Conservation (phyloP, 2,888 invertebrate genomes). For the Catocala fraxini region DNA sequence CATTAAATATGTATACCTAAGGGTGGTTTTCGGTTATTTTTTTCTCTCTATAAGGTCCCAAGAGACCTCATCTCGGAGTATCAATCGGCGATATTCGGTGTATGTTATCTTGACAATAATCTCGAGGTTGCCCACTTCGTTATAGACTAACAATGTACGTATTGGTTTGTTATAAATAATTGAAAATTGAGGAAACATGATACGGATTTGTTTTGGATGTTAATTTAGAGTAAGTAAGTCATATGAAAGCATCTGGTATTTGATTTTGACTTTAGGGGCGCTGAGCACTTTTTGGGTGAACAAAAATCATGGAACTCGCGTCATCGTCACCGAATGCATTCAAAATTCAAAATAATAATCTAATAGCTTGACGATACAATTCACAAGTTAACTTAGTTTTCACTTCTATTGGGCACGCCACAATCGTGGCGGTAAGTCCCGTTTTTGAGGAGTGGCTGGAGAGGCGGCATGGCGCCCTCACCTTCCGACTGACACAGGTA, state of each 20-base stretch:
- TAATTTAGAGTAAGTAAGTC: constrained; percentile 11
- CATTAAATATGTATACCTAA: constrained; percentile 78
- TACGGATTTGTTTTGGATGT: constrained; percentile 9
- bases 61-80: constrained; percentile 73
- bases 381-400: too few species aligned
- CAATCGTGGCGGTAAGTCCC: too few species aligned
- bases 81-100: constrained; percentile 78
- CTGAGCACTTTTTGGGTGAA: too few species aligned
- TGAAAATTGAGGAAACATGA: constrained; percentile 22
- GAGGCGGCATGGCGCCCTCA: too few species aligned
- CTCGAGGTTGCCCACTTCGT: constrained; percentile 55
- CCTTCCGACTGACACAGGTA: too few species aligned
- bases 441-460: too few species aligned
- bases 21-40: constrained; percentile 53
- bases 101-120: constrained; percentile 75
- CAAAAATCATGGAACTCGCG: too few species aligned
- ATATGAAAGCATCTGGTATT: neutral
- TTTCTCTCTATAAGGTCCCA: constrained; percentile 59
- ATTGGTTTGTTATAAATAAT: constrained; percentile 55
- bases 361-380: too few species aligned
- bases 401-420: too few species aligned
- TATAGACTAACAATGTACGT: constrained; percentile 46
- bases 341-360: too few species aligned
- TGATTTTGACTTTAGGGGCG: too few species aligned
- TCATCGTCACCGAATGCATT: too few species aligned